A percentile compares a stretch with the other conserved stretches of the same genome.
Evolutionary conservation across 2,888 invertebrate species (phyloP).

Genomic region (Caenorhabditis doughertyi): DNA sequence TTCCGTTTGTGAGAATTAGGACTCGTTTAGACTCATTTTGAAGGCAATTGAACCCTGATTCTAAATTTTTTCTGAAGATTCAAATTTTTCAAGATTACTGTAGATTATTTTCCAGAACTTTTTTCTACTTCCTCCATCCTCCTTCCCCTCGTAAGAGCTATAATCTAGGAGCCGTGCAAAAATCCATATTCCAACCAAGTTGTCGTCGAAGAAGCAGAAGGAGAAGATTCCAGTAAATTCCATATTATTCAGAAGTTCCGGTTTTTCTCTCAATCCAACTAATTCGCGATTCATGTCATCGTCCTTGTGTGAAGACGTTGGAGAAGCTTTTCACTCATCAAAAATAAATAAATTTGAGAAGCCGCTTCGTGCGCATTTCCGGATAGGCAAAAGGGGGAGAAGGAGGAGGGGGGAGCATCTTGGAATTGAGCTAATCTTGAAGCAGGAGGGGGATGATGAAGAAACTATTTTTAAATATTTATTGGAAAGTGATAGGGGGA

Average conservation of each 20-base stretch:
- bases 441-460: background rate
- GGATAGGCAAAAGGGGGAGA: background rate
- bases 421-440: conserved; percentile 35
- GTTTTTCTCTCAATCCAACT: background rate
- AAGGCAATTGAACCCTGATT: too few species aligned
- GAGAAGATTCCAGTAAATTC: background rate
- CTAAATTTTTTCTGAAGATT: too few species aligned
- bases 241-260: background rate
- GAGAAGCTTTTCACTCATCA: background rate
- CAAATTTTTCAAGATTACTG: too few species aligned
- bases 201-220: background rate
- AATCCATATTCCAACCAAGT: too few species aligned
- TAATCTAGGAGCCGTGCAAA: too few species aligned
- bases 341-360: background rate
- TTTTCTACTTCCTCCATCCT: too few species aligned
- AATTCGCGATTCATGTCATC: background rate
- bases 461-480: too few species aligned
- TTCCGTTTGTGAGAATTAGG: too few species aligned
- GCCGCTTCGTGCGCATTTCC: conserved; percentile 48
- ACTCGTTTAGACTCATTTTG: too few species aligned
- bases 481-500: background rate
- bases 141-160: too few species aligned
- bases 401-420: too few species aligned
- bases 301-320: background rate
- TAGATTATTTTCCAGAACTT: too few species aligned